Base-by-base conservation (phyloP, 2,797 vertebrate genomes). In the Anguilla megastoma region DNA sequence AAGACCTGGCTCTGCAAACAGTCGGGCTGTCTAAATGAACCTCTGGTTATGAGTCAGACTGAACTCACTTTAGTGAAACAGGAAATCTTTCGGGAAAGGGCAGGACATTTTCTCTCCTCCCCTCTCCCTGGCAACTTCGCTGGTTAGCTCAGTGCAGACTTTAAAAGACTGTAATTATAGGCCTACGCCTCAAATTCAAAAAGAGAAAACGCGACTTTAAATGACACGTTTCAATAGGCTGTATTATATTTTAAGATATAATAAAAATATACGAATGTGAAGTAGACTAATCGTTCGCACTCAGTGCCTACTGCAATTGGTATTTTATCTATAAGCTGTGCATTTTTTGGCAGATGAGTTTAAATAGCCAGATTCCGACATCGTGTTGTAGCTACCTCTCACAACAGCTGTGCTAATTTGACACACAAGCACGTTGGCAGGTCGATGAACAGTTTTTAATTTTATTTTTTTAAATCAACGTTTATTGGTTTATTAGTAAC, bases 1-100 rank as follows among this genome's bases (percentile, higher is more conserved):
- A 86, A 69, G 33, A 50, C 88, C 60, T 45, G 21, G 8, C 30
- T 24, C 33, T 85, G 92, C 92, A 90, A 76, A 86, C 16, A 93
- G 88, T 93, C 91, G 92, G 91, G 10, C 83, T 45, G 56, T 33
- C 89, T 74, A 63, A 90, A 89, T 80, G 87, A 90, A 90, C 76
- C 50, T 60, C 41, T 58, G 36, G 54, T 87, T 88, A 27, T 89
- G 89, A 88, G 91, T 85, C 89, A 86, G 85, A 66, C 56, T 86
- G 36, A 27, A 56, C 58, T 86, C 83, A 45, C n/a, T 85, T 41
- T 36, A 27, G 71, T 41, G 74, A 91, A 90, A 92, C 93, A 94
- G 93, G 94, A 94, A 94, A 92, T 92, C 48, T 80, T 85, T 80
- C 27, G 52, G 84, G 54, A 82, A 87, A 88, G 88, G 90, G 89